Percentiles rank a stretch among this genome's conserved stretches.
These are phyloP conservation scores for Anagrus nilaparvatae DNA, from an alignment of 1,140 invertebrate genomes.

Conservation along the genomic window DNA sequence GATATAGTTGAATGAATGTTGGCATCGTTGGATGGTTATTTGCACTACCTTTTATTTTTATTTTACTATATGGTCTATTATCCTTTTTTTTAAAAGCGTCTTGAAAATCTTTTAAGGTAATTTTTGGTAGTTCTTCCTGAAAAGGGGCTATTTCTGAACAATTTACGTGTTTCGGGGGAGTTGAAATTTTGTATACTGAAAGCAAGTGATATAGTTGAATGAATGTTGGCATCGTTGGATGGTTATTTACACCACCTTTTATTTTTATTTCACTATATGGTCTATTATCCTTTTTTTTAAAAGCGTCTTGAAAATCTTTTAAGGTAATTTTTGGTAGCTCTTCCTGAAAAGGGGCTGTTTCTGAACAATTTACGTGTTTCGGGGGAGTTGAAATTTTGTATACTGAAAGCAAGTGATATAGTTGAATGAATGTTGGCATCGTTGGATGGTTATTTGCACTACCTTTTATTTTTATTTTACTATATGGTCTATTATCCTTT, in stretches of 20 bases:
- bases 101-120: conserved; percentile 11
- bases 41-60: too few relatives aligned
- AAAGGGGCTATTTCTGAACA: conserved; percentile 11
- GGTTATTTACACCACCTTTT: conserved; percentile 16
- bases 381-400: conserved; percentile 18
- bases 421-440: conserved; percentile 17
- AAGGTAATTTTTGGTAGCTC: conserved; percentile 3
- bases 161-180: conserved; percentile 17
- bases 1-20: too few relatives aligned
- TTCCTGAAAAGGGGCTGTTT: conserved; percentile 1
- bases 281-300: background rate
- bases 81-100: background rate
- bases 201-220: conserved; percentile 19
- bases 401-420: conserved; percentile 18
- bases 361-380: conserved; percentile 14
- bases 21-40: too few relatives aligned
- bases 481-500: conserved; percentile 20
- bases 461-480: conserved; percentile 14
- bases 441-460: conserved; percentile 18
- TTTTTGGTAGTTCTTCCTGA: background rate
- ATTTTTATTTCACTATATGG: conserved; percentile 3
- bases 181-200: conserved; percentile 15
- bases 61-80: conserved; percentile 1
- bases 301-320: conserved; percentile 8
- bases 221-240: conserved; percentile 17